phyloP scores from a whole-genome alignment of 2,797 vertebrate genomes.

The Melopsittacus undulatus region DNA sequence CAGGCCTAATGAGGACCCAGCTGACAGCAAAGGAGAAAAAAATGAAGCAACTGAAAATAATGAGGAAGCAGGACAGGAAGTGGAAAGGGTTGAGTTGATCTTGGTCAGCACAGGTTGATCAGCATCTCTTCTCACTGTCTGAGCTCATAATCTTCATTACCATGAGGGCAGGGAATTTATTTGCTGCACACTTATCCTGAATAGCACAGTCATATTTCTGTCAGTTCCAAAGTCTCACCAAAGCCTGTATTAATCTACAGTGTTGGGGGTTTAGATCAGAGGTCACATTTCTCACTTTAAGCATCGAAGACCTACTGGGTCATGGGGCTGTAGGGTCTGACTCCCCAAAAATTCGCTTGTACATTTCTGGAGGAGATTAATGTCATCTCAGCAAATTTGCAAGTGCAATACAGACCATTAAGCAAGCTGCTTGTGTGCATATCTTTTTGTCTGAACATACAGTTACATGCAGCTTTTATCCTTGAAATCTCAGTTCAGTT shows the following conservation, averaged over 20 bases:
- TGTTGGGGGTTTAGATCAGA: fast-evolving
- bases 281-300: not conserved
- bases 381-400: not conserved
- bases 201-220: not conserved
- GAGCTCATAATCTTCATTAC: not conserved
- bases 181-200: not conserved
- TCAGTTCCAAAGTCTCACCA: not conserved
- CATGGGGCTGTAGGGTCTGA: not conserved
- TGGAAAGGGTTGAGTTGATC: not conserved
- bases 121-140: not conserved
- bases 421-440: not conserved
- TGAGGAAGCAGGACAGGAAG: not conserved
- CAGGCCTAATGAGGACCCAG: not conserved
- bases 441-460: not conserved
- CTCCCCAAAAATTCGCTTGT: not conserved
- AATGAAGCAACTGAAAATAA: not conserved
- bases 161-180: not conserved
- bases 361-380: not conserved
- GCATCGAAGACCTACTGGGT: not conserved
- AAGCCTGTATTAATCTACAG: not conserved
- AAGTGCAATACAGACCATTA: not conserved
- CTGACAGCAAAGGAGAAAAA: not conserved
- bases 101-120: not conserved
- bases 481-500: not conserved
- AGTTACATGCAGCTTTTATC: not conserved